Base-by-base conservation (phyloP, 2,113 vertebrate species). In the Paradisaea rubra region DNA sequence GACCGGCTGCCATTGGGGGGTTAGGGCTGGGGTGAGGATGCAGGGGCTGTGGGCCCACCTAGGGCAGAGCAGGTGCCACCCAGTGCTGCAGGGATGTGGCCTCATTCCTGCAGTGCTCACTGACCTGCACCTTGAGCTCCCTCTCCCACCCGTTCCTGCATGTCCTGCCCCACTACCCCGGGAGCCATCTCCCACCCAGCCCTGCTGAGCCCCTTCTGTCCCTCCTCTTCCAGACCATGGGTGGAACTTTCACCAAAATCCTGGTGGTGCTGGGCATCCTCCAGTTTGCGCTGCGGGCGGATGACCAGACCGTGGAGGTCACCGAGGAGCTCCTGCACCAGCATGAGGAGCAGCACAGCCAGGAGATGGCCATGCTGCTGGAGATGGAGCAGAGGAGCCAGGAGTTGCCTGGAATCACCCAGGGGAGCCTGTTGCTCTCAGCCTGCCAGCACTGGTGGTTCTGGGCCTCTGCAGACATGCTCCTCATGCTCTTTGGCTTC, bases 221-320 rank as follows among this genome's bases (percentile, higher is more conserved):
- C 16, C 10, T 37, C 50, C 6, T 37, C 37, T 37, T 65, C 7
- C 59, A 73, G 74, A 15, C 28, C 61, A 53, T 60, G 69, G 13
- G 2, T 22, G 7, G 1, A 17, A 10, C 3, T 52, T 13, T 33
- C 7, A 7, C 18, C 35, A 27, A 15, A 4, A 3, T 57, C 5
- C 2, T 20, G 27, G 2, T 11, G 18, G 3, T 14, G n/a, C 28
- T 66, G 61, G 18, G 11, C 13, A 7, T 25, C 6, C 1, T 47
- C 6, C 45, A 12, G 0, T 21, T 45, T 0, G 0, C 3, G 10
- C 7, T 24, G 31, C 0, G 0, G 9, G 2, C 1, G 0, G 6
- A 17, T 30, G 19, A 57, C 5, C 5, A 9, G 13, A 10, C 15
- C 1, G 2, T 24, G 59, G 2, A 33, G 31, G 42, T 77, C 25